Evolutionary conservation across 2,888 invertebrate species (phyloP).

Genomic region (Osedax frankpressi): DNA sequence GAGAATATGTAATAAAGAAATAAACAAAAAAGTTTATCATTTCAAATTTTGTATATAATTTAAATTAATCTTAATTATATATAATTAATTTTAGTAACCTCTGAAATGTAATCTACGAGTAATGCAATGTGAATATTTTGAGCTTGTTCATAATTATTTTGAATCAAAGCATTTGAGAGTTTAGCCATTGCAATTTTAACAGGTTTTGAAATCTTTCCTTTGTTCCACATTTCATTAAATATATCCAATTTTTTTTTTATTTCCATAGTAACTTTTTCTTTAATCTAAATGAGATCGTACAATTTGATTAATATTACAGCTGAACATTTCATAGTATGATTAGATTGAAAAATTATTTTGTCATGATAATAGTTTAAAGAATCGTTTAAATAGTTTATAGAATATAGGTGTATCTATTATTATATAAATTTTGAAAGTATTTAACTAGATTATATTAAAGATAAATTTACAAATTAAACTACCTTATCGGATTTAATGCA

Average conservation of each 20-base stretch:
- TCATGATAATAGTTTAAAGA: too few relatives aligned
- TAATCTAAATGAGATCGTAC: too few relatives aligned
- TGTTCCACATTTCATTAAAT: constrained; percentile 32
- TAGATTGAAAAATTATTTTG: too few relatives aligned
- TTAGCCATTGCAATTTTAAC: constrained; percentile 32
- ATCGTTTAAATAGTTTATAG: too few relatives aligned
- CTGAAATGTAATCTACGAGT: constrained; percentile 37
- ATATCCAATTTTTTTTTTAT: constrained; percentile 31
- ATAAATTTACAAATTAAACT: too few relatives aligned
- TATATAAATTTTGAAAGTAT: too few relatives aligned
- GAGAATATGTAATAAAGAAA: too few relatives aligned
- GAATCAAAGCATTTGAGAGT: constrained; percentile 32
- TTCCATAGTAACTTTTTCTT: constrained; percentile 33
- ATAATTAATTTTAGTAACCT: constrained; percentile 28
- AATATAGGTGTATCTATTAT: too few relatives aligned
- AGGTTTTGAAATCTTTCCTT: constrained; percentile 31
- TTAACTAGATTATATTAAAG: too few relatives aligned
- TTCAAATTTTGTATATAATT: neutral
- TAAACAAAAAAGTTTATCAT: neutral
- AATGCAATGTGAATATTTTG: constrained; percentile 34
- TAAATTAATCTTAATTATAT: neutral
- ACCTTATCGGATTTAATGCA: too few relatives aligned
- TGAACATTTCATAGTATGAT: too few relatives aligned
- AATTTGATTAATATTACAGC: too few relatives aligned
- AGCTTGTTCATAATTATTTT: constrained; percentile 30